Evolutionary conservation across 2,797 vertebrate species (phyloP), one percentile per base, ranked within the genome.

Genomic region (Microchirus variegatus): DNA sequence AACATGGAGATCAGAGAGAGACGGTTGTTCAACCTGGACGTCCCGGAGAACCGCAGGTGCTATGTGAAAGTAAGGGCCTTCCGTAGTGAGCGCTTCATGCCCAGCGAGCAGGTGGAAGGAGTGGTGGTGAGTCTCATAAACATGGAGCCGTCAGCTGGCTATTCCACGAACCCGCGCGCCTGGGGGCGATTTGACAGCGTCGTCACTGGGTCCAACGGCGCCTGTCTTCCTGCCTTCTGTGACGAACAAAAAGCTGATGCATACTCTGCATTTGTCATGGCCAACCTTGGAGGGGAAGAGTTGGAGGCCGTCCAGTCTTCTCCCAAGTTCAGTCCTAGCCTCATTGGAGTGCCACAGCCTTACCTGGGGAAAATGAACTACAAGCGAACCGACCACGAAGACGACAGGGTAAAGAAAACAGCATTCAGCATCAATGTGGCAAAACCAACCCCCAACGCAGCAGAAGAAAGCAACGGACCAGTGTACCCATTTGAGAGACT

Each of bases 1-100:
- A 99, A 99, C 82, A 96, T 99, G 97, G 98, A 98, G 90, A 99
- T 99, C 78, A 94, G 97, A 50, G 98, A 99, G 73, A 90, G 98
- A 62, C 84, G 98, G 45, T 92, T 99, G 35, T 99, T 99, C 74
- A 99, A 99, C 90, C 84, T 99, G 38, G 98, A 99, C 0, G 98
- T 99, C 17, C 97, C 98, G 0, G 98, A 99, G 78, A 97, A 91
- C 83, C 92, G 97, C 31, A 93, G 98, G 61, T 99, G 98, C 76
- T 99, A 97, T 0, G 87, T 99, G 48, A 99, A 99, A 88, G 91
- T 98, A 45, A 91, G 98, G 45, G 93, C 95, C 1, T 99, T 98
- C 78, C 93, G 97, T 35, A 96, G 97, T 0, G 96, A 99, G 53
- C 93, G 96, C 26, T 99, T 96, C 65, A 92, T 97, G 91, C 94